Base-by-base conservation (phyloP, 2,113 vertebrate species). In the Sialia sialis region DNA sequence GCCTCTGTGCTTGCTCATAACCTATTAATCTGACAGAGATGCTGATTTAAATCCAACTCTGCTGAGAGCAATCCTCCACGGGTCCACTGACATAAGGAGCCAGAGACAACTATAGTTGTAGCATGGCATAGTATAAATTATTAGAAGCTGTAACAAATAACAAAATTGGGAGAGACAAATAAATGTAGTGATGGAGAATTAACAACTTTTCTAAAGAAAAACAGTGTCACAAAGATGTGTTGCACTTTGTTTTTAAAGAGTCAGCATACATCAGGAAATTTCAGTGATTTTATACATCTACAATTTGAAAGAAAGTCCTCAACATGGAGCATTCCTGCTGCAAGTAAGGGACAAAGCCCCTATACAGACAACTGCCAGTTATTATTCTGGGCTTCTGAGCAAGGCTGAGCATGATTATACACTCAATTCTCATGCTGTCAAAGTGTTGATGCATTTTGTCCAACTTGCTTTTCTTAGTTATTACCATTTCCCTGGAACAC, bases 251-350 rank as follows among this genome's bases (percentile, higher is more conserved):
- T 55, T 67, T 59, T 58, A 36, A 25, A 72, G 13, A 46, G 26
- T 29, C 29, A 32, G 9, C 6, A 17, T 17, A 25, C 26, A 34
- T 13, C 21, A 86, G 54, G 23, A 59, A 62, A 63, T 41, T 34
- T 5, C 10, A 27, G 7, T 5, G 19, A 25, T 59, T 84, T 83
- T 68, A 36, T 21, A 21, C 13, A 32, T 1, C 49, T 56, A 23
- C 11, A 23, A 2, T 41, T 75, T 54, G 51, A 55, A 25, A 84
- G 14, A n/a, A 63, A 44, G 8, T 44, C 21, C 67, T 46, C 32
- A 43, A 26, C 5, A 16, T 1, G 0, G 16, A 16, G 10, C 1
- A 29, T 56, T 59, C 18, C 5, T 36, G 18, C 18, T 51, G 17
- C 9, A 5, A 68, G 23, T 10, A 83, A 48, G 26, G n/a, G 30